Percentiles rank a stretch among this genome's conserved stretches.
phyloP scores from a whole-genome alignment of 2,888 invertebrate species.

The Amblyteles armatorius region DNA sequence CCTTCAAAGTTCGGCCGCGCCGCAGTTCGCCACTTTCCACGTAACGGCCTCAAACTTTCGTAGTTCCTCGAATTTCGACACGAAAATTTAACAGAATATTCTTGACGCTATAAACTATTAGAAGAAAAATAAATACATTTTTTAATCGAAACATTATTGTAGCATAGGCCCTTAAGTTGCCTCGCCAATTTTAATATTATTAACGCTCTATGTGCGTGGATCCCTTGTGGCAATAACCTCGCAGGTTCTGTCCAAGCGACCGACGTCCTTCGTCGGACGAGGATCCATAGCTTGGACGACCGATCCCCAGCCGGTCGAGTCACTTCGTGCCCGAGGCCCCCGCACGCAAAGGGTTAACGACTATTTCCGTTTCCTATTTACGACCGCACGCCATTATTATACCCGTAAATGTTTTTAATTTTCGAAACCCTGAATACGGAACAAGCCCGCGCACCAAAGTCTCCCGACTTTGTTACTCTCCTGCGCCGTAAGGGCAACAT shows the following conservation, averaged over 20 bases:
- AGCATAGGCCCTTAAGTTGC: neutral
- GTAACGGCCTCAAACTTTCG: too few species aligned
- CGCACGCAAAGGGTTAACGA: neutral
- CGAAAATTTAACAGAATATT: too few species aligned
- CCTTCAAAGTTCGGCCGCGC: too few species aligned
- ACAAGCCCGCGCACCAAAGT: neutral
- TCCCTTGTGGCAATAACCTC: neutral
- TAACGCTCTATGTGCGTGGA: neutral
- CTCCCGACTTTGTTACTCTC: neutral
- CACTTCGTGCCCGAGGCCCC: neutral
- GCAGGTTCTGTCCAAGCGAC: too few species aligned
- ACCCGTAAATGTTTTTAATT: neutral
- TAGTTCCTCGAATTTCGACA: too few species aligned
- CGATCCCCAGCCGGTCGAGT: neutral
- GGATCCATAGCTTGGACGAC: too few species aligned
- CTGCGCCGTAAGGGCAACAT: too few species aligned
- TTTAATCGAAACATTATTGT: neutral
- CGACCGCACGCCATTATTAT: neutral
- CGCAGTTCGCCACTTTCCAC: too few species aligned
- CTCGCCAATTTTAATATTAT: neutral
- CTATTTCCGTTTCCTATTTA: constrained; percentile 1
- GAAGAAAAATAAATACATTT: too few species aligned
- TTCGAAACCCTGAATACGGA: neutral
- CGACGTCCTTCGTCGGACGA: too few species aligned
- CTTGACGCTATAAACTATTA: too few species aligned